A percentile compares a stretch with the other conserved stretches of the same genome.
Evolutionary conservation across 2,113 vertebrate species (phyloP).

Genomic region (Murina feae): DNA sequence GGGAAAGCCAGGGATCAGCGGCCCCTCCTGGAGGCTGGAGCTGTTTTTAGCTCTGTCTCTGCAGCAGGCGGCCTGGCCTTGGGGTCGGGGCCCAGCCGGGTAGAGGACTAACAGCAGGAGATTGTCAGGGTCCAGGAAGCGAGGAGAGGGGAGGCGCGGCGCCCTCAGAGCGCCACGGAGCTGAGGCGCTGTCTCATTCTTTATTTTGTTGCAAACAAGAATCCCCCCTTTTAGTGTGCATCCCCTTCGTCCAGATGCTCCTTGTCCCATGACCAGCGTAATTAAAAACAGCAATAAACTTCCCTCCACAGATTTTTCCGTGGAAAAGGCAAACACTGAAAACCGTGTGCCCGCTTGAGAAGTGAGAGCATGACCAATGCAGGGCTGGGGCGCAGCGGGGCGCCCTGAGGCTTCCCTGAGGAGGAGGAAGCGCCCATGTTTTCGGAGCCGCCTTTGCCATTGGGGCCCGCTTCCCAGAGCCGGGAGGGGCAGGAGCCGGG

Average conservation of each 20-base stretch:
- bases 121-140: background rate
- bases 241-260: background rate
- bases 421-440: background rate
- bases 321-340: slow-evolving; percentile 49
- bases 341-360: background rate
- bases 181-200: background rate
- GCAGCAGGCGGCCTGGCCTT: slow-evolving; percentile 61
- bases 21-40: slow-evolving; percentile 53
- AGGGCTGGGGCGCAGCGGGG: background rate
- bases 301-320: slow-evolving; percentile 51
- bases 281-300: slow-evolving; percentile 66
- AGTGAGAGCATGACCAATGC: background rate
- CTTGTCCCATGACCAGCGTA: slow-evolving; percentile 63
- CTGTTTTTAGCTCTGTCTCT: slow-evolving; percentile 77
- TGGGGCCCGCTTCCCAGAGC: background rate
- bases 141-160: background rate
- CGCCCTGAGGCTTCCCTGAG: background rate
- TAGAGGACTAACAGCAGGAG: slow-evolving; percentile 72
- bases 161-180: rapidly evolving
- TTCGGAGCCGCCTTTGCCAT: background rate
- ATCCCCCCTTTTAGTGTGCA: background rate
- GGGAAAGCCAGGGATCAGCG: slow-evolving; percentile 71
- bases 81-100: slow-evolving; percentile 67
- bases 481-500: background rate
- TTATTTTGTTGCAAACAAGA: background rate